A percentile compares a stretch with the other conserved stretches of the same genome.
These are phyloP conservation scores for Oreonectes daqikongensis DNA, from an alignment of 2,797 vertebrate genomes.

Conservation along the genomic window DNA sequence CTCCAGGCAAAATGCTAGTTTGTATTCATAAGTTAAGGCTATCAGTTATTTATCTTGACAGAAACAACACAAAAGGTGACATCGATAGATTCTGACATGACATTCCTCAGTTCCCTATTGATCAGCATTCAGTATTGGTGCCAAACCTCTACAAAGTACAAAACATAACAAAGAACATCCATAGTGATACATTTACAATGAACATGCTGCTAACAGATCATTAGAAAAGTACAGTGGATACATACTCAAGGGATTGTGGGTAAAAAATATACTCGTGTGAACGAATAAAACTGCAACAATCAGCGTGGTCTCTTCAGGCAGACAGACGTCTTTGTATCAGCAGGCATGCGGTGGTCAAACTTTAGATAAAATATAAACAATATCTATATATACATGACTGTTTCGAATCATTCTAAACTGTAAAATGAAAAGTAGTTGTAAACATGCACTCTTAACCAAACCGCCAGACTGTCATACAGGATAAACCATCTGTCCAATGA, in stretches of 20 bases:
- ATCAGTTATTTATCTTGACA: constrained; percentile 64
- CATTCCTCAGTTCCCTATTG: constrained; percentile 31
- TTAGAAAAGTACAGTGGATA: constrained; percentile 62
- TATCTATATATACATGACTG: constrained; percentile 70
- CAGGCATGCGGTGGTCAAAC: constrained; percentile 76
- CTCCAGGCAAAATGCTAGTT: constrained; percentile 50
- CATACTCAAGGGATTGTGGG: constrained; percentile 56
- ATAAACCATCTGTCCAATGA: constrained; percentile 50
- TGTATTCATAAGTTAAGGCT: constrained; percentile 63
- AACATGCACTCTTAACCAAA: constrained; percentile 78
- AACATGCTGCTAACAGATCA: constrained; percentile 61
- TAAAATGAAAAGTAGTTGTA: constrained; percentile 74
- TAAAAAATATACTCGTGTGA: constrained; percentile 56
- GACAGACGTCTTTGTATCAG: constrained; percentile 68
- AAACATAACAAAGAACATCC: constrained; percentile 47
- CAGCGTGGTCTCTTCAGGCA: constrained; percentile 55
- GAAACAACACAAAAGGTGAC: constrained; percentile 53
- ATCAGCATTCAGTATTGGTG: constrained; percentile 23
- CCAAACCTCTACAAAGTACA: constrained; percentile 34
- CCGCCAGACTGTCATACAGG: constrained; percentile 48
- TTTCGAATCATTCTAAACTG: constrained; percentile 68
- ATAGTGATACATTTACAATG: constrained; percentile 53
- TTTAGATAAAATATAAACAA: constrained; percentile 76
- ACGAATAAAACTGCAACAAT: constrained; percentile 51
- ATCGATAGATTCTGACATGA: constrained; percentile 40